These are phyloP conservation scores for Nymphalis io DNA, from an alignment of 1,140 invertebrate species.

Conservation along the genomic window DNA sequence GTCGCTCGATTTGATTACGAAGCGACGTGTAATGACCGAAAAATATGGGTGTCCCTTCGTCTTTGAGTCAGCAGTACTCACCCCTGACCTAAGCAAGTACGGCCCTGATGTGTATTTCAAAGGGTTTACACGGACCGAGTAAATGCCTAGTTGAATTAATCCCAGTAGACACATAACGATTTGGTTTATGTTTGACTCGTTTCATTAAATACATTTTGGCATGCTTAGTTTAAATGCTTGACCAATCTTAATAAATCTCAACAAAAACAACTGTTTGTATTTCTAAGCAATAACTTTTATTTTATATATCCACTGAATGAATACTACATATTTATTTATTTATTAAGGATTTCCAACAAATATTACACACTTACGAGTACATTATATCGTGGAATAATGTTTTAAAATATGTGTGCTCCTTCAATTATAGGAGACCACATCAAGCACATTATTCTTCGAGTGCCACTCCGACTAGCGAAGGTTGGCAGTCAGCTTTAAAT, in stretches of 20 bases:
- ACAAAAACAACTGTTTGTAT: neutral
- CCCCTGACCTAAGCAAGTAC: conserved; percentile 27
- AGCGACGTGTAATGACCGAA: conserved; percentile 35
- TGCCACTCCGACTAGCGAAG: too few relatives aligned
- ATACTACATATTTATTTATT: too few relatives aligned
- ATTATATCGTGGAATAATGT: too few relatives aligned
- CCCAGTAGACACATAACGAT: neutral
- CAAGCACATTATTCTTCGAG: too few relatives aligned
- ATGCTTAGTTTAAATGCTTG: neutral
- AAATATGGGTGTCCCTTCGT: conserved; percentile 33
- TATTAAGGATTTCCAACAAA: too few relatives aligned
- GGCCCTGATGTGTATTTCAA: conserved; percentile 17
- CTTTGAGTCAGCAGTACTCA: conserved; percentile 12
- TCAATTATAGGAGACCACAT: too few relatives aligned
- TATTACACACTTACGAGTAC: too few relatives aligned
- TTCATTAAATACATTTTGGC: neutral
- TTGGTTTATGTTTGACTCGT: neutral
- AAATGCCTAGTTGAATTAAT: conserved; percentile 3
- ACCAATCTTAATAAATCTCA: neutral
- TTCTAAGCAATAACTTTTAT: too few relatives aligned
- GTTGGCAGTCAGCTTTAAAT: too few relatives aligned
- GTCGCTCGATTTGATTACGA: conserved; percentile 21
- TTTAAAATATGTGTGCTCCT: too few relatives aligned
- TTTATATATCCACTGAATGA: too few relatives aligned
- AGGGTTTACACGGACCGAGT: conserved; percentile 13